These are phyloP conservation scores for Steinernema khuongi DNA, from an alignment of 1,140 invertebrate species.

Conservation along the genomic window DNA sequence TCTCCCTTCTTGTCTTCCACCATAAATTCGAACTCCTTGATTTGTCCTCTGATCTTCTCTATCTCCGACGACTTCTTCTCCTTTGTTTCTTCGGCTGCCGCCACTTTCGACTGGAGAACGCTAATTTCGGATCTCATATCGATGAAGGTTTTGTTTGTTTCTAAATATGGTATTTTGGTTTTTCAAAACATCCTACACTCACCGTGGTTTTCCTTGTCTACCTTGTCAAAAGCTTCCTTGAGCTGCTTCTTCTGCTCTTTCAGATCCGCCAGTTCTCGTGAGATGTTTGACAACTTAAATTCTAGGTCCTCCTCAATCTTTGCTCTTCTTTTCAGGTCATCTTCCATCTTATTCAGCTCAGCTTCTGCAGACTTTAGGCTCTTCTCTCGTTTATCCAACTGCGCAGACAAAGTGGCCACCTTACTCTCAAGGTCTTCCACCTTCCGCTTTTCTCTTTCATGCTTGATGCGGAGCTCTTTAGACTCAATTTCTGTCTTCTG, in stretches of 20 bases:
- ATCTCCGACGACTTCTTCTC: neutral
- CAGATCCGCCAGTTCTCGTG: neutral
- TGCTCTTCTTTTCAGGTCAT: neutral
- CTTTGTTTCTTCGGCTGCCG: neutral
- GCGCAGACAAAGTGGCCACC: neutral
- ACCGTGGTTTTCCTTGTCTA: neutral
- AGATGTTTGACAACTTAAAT: neutral
- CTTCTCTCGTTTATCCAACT: neutral
- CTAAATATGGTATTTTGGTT: neutral
- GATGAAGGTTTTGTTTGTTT: neutral
- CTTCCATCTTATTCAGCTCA: neutral
- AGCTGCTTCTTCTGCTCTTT: neutral
- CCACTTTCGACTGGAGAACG: neutral
- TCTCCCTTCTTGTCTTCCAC: conserved; percentile 1
- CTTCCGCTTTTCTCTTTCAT: neutral
- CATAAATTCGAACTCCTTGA: neutral
- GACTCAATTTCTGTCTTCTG: neutral
- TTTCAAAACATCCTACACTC: neutral
- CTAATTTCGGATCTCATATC: neutral
- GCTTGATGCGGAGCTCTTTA: neutral
- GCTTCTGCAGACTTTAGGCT: neutral
- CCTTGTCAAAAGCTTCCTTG: neutral
- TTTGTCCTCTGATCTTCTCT: neutral
- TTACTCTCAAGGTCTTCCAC: neutral
- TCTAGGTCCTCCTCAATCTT: neutral